Evolutionary conservation across 1,140 invertebrate genomes (phyloP).

Genomic region (Oryctes rhinoceros): DNA sequence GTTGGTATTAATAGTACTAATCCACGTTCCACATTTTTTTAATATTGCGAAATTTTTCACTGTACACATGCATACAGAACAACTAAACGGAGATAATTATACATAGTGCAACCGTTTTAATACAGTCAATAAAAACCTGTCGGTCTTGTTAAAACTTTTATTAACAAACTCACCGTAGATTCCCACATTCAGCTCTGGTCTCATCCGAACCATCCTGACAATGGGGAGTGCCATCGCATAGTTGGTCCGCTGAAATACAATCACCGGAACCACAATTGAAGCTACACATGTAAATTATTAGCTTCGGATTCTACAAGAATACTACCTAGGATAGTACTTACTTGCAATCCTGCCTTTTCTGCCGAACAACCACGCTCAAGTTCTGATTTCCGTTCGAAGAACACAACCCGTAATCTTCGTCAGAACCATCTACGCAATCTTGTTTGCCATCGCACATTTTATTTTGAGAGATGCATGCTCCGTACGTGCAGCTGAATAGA

Average conservation of each 20-base stretch:
- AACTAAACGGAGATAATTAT: too few species aligned
- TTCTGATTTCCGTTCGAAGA: not conserved
- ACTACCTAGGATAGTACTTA: not conserved
- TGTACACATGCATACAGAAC: too few species aligned
- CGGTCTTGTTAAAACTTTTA: too few species aligned
- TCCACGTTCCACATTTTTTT: too few species aligned
- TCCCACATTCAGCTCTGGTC: conserved; percentile 54
- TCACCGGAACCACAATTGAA: conserved; percentile 67
- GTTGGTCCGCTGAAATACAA: conserved; percentile 66
- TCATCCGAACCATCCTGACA: conserved; percentile 74
- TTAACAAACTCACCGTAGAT: not conserved
- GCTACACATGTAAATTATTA: not conserved
- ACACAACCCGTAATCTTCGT: conserved; percentile 19
- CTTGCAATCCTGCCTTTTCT: not conserved
- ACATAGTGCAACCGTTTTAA: too few species aligned
- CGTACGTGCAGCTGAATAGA: conserved; percentile 41
- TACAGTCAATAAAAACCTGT: too few species aligned
- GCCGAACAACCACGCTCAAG: not conserved
- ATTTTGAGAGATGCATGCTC: conserved; percentile 38
- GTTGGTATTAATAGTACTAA: too few species aligned
- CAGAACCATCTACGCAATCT: conserved; percentile 41
- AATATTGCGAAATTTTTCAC: too few species aligned
- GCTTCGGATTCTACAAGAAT: not conserved
- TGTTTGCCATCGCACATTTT: conserved; percentile 37
- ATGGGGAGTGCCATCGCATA: conserved; percentile 63